Evolutionary conservation across 1,140 invertebrate genomes (phyloP).

Genomic region (Bombyx mandarina): DNA sequence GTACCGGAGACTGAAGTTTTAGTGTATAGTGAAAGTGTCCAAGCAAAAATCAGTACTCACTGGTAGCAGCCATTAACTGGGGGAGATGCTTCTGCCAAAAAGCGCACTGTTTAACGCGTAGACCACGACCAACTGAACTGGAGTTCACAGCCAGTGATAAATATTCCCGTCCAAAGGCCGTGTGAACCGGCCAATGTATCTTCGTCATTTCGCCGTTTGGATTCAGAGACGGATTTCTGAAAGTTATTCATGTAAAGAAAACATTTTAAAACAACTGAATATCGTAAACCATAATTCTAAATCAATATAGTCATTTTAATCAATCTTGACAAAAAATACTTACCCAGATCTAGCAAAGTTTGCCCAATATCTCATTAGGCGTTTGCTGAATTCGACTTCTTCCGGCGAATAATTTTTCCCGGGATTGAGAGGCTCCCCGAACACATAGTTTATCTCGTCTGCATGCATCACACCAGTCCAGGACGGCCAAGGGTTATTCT

Average conservation of each 20-base stretch:
- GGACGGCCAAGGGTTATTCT: constrained; percentile 90
- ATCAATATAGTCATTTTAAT: not conserved
- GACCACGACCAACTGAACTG: constrained; percentile 85
- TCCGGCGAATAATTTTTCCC: constrained; percentile 82
- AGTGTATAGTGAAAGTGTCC: too few relatives aligned
- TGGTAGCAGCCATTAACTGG: constrained; percentile 83
- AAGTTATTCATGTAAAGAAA: constrained; percentile 11
- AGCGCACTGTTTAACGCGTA: constrained; percentile 91
- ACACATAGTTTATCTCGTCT: constrained; percentile 96
- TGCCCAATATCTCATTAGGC: constrained; percentile 95
- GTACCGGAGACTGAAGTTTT: too few relatives aligned
- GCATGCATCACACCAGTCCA: constrained; percentile 98
- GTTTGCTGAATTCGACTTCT: constrained; percentile 85
- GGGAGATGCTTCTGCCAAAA: constrained; percentile 98
- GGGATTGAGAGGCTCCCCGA: constrained; percentile 91
- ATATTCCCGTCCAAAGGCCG: constrained; percentile 85
- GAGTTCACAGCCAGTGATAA: constrained; percentile 86
- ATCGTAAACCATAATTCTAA: not conserved
- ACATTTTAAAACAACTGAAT: not conserved
- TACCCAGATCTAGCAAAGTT: constrained; percentile 96
- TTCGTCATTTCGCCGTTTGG: constrained; percentile 77
- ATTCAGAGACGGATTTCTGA: constrained; percentile 77
- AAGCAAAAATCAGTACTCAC: constrained; percentile 61
- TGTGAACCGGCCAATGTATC: constrained; percentile 88
- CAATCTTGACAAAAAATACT: constrained; percentile 24